These are phyloP conservation scores for Sphinx pinastri DNA, from an alignment of 2,888 invertebrate species.

Conservation along the genomic window DNA sequence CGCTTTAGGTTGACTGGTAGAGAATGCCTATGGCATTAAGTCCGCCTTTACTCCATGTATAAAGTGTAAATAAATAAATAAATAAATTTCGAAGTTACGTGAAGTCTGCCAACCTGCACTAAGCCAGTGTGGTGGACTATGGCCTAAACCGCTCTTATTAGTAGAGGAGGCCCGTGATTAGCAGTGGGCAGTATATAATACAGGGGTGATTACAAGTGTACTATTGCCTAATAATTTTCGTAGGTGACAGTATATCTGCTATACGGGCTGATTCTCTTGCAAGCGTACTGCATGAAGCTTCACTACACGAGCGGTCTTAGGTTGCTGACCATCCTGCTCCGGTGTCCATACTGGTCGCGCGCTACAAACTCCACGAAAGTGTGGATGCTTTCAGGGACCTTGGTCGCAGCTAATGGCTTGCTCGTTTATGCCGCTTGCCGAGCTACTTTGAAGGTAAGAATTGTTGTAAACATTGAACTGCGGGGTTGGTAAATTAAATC, in stretches of 20 bases:
- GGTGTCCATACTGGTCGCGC: slow-evolving; percentile 66
- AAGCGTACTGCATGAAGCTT: slow-evolving; percentile 77
- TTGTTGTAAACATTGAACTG: background rate
- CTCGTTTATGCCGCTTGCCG: slow-evolving; percentile 71
- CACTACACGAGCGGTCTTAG: slow-evolving; percentile 75
- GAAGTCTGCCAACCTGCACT: no score
- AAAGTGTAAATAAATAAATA: no score
- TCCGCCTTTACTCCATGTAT: no score
- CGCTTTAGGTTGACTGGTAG: no score
- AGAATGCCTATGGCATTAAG: no score
- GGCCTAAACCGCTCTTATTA: no score
- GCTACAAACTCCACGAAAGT: slow-evolving; percentile 51
- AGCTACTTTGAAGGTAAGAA: slow-evolving; percentile 64
- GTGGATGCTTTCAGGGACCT: slow-evolving; percentile 66
- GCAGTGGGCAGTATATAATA: no score
- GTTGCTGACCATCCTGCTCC: slow-evolving; percentile 63
- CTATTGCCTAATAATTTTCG: background rate
- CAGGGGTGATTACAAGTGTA: no score
- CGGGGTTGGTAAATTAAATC: no score
- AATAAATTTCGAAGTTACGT: no score
- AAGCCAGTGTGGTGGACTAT: no score
- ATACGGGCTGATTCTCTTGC: slow-evolving; percentile 68
- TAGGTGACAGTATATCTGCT: slow-evolving; percentile 70
- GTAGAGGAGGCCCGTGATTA: no score
- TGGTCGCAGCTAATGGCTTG: slow-evolving; percentile 67